These are phyloP conservation scores for Drosophila azteca DNA, from an alignment of 1,140 invertebrate species.

Conservation along the genomic window DNA sequence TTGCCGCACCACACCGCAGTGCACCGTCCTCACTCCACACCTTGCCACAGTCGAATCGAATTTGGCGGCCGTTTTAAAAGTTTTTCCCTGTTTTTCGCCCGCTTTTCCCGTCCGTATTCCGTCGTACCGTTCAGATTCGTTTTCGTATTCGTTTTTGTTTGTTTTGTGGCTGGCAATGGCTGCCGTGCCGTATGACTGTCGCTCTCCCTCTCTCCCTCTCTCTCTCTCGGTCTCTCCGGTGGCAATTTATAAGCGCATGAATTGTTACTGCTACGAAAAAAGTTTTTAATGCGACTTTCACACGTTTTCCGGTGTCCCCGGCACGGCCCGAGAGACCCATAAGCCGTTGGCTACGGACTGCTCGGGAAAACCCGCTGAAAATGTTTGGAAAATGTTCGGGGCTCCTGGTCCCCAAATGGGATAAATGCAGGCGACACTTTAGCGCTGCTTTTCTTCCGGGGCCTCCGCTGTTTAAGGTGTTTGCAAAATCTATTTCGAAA, in stretches of 20 bases:
- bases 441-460: conserved; percentile 1
- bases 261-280: conserved; percentile 66
- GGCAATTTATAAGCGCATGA: conserved; percentile 75
- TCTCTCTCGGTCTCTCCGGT: conserved; percentile 25
- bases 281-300: conserved; percentile 72
- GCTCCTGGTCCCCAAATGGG: conserved; percentile 26
- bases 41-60: conserved; percentile 15
- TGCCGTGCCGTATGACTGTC: conserved; percentile 6
- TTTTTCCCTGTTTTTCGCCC: conserved; percentile 59
- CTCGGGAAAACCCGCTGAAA: conserved; percentile 16
- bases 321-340: conserved; percentile 39
- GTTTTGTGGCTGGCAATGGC: conserved; percentile 32
- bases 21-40: not conserved
- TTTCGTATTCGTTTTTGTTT: conserved; percentile 36
- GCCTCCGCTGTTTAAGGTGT: too few relatives aligned
- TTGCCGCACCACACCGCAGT: too few relatives aligned
- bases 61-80: conserved; percentile 49
- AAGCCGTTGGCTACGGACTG: conserved; percentile 38
- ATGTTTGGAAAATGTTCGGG: conserved; percentile 17
- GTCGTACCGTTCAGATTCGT: conserved; percentile 11
- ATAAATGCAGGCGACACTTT: conserved; percentile 34
- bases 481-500: too few relatives aligned
- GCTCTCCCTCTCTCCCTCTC: conserved; percentile 4
- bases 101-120: conserved; percentile 5
- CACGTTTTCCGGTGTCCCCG: conserved; percentile 62